A percentile compares a stretch with the other conserved stretches of the same genome.
These are phyloP conservation scores for Lissocephala sabroskyi DNA, from an alignment of 2,888 invertebrate species.

Conservation along the genomic window DNA sequence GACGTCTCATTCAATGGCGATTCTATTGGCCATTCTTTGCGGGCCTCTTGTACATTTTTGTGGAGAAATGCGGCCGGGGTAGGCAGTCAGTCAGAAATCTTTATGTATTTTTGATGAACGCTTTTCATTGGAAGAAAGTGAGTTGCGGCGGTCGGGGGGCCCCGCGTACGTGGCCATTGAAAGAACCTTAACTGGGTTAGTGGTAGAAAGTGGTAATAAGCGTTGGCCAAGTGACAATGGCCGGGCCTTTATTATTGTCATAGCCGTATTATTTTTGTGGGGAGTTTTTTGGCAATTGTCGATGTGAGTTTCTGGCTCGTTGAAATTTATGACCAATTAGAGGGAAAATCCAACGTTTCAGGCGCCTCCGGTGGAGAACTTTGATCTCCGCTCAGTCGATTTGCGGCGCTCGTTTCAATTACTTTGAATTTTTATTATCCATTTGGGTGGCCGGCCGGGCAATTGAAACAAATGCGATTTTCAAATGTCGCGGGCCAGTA, in stretches of 20 bases:
- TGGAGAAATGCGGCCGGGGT: constrained; percentile 44
- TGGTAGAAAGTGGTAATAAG: constrained; percentile 40
- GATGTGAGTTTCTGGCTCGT: constrained; percentile 12
- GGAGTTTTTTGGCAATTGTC: not conserved
- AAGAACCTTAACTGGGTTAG: constrained; percentile 55
- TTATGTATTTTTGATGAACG: constrained; percentile 52
- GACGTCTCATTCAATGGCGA: constrained; percentile 2
- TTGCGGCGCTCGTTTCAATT: not conserved
- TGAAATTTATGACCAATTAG: constrained; percentile 26
- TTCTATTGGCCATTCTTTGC: constrained; percentile 41
- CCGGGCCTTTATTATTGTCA: not conserved
- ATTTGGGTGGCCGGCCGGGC: constrained; percentile 37
- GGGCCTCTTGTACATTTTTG: constrained; percentile 29
- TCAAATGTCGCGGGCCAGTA: constrained; percentile 5
- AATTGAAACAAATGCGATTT: constrained; percentile 49
- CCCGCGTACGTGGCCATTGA: not conserved
- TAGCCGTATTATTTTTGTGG: constrained; percentile 6
- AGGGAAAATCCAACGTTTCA: constrained; percentile 20
- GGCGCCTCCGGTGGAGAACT: constrained; percentile 19
- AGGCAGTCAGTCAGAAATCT: no score
- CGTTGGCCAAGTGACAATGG: no score
- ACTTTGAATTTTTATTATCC: constrained; percentile 24
- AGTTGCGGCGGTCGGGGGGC: not conserved
- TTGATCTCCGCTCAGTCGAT: constrained; percentile 21
- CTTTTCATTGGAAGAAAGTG: not conserved